Evolutionary conservation across 1,140 invertebrate genomes (phyloP).

Genomic region (Myzus persicae): DNA sequence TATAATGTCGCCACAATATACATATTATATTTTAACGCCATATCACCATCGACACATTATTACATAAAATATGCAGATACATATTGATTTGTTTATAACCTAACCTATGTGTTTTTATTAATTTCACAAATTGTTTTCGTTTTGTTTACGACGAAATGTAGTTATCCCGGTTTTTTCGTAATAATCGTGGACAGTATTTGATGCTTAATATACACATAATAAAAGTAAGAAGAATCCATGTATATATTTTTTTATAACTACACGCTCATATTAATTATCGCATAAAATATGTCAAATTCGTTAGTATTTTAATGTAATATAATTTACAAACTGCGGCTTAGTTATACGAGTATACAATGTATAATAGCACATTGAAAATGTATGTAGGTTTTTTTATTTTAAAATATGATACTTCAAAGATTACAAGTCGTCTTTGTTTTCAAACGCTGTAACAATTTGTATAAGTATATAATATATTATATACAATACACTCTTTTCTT

Average conservation of each 20-base stretch:
- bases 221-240: background rate
- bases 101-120: too few relatives aligned
- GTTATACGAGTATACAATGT: background rate
- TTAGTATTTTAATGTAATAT: background rate
- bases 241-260: background rate
- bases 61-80: too few relatives aligned
- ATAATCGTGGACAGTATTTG: too few relatives aligned
- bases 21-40: too few relatives aligned
- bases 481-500: background rate
- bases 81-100: too few relatives aligned
- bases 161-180: background rate
- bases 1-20: too few relatives aligned
- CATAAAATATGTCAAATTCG: background rate
- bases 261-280: background rate
- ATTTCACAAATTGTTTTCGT: background rate
- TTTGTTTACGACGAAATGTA: background rate
- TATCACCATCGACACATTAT: too few relatives aligned
- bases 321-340: too few relatives aligned
- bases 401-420: too few relatives aligned
- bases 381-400: background rate
- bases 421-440: background rate
- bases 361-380: background rate
- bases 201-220: background rate
- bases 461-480: background rate
- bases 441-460: background rate